Conservation (phyloP, 1,140 invertebrate genomes). For the Aphis craccivora region DNA sequence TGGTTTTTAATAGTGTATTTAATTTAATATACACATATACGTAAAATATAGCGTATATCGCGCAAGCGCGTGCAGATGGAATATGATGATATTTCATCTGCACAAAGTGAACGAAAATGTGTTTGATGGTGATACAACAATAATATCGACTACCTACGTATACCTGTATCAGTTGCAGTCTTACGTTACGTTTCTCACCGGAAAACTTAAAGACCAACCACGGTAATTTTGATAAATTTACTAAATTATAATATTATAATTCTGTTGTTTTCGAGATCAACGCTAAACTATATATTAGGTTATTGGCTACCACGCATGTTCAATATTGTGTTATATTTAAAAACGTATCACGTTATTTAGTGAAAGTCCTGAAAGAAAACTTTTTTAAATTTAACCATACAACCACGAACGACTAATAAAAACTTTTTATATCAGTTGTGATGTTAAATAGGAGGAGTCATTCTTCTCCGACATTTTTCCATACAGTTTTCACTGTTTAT, state of each 20-base stretch:
- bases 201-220: not conserved
- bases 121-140: not conserved
- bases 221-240: not conserved
- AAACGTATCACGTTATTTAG: no score
- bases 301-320: not conserved
- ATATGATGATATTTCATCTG: not conserved
- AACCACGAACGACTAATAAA: no score
- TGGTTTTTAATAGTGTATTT: not conserved
- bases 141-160: not conserved
- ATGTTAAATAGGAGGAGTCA: no score
- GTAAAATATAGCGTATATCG: not conserved
- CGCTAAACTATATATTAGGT: no score
- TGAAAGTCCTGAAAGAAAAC: no score
- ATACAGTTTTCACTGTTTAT: no score
- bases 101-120: conserved; percentile 19
- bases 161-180: not conserved
- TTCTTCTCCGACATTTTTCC: no score
- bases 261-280: no score
- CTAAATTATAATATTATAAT: not conserved
- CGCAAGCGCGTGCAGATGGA: not conserved
- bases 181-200: not conserved
- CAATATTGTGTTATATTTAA: no score
- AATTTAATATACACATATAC: not conserved
- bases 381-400: no score
- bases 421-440: no score